Evolutionary conservation across 2,797 vertebrate genomes (phyloP), one percentile per base, ranked within the genome.

Genomic region (Peromyscus attwateri): DNA sequence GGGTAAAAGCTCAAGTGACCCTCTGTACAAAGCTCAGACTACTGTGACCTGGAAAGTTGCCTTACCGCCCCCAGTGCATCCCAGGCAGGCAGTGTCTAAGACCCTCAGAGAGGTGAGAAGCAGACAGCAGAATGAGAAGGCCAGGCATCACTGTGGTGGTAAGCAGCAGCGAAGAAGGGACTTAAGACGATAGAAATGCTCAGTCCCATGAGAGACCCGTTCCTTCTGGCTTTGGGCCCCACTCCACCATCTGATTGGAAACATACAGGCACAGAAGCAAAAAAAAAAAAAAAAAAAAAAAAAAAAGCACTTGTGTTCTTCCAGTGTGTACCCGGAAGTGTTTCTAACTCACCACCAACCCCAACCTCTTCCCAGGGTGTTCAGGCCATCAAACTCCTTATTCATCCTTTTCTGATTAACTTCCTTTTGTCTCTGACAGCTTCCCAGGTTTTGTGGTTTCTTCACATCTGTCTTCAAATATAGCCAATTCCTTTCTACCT

Each of bases 1-100:
- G 25, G 85, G 34, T 23, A 64, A 75, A 89, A 23, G 12, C 80
- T 96, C 66, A 92, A 66, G 90, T n/a, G 79, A 92, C 52, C 57
- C 77, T 77, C 79, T 17, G 52, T 40, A 82, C 55, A 19, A 40
- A 9, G 77, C 40, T 27, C 12, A 27, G 40, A 37, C 31, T 70
- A 40, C 27, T 43, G 62, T 25, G 34, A 4, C 60, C 64, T 82
- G 55, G 82, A 92, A 92, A 94, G 91, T 94, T 68, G 16, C 80
- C 37, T 34, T 62, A 8, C 43, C 77, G 84, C 10, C 71, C 21
- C 21, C 52, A 27, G 71, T 1, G 0, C 9, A 34, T 14, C 57
- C 37, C 55, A 52, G 34, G 29, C 27, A 60, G 83, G 29, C 27
- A 60, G 83, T 21, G 73, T 29, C 37, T 12, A 1, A n/a, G 57